These are phyloP conservation scores for Andrena dorsata DNA, from an alignment of 2,888 invertebrate species.

Conservation along the genomic window DNA sequence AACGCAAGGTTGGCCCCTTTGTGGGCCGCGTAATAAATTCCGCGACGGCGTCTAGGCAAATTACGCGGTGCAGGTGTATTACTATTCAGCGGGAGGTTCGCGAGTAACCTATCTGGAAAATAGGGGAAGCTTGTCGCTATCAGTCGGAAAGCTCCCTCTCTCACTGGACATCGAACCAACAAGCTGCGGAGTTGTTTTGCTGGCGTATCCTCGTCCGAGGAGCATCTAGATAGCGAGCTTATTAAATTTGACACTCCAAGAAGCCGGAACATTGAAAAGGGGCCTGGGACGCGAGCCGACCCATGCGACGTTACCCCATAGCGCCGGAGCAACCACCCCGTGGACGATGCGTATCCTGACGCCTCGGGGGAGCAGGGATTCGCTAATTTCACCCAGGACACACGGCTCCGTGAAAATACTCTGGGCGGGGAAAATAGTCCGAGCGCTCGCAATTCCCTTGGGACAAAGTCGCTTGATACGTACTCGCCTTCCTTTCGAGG, in stretches of 20 bases:
- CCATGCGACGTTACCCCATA: slow-evolving; percentile 52
- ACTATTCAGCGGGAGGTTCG: slow-evolving; percentile 25
- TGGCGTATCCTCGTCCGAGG: slow-evolving; percentile 35
- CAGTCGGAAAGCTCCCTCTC: background rate
- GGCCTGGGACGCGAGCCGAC: slow-evolving; percentile 69
- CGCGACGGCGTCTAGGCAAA: slow-evolving; percentile 55
- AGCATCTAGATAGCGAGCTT: slow-evolving; percentile 70
- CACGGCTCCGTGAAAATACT: slow-evolving; percentile 68
- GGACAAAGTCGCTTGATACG: slow-evolving; percentile 16
- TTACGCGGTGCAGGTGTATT: slow-evolving; percentile 51
- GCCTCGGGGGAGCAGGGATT: slow-evolving; percentile 81
- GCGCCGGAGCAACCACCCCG: slow-evolving; percentile 53
- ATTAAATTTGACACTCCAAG: slow-evolving; percentile 85
- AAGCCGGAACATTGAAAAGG: slow-evolving; percentile 85
- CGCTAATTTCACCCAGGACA: slow-evolving; percentile 82
- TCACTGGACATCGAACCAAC: no score
- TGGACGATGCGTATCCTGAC: slow-evolving; percentile 60
- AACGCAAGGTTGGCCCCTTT: slow-evolving; percentile 62
- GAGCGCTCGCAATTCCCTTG: slow-evolving; percentile 63
- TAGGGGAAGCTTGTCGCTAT: background rate
- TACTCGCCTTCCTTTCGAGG: background rate
- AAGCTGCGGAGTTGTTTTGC: background rate
- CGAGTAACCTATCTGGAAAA: background rate
- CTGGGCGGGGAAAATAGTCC: slow-evolving; percentile 65
- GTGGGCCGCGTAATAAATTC: slow-evolving; percentile 63